Percentiles rank a stretch among this genome's conserved stretches.
Evolutionary conservation across 1,140 invertebrate species (phyloP).

Genomic region (Acromyrmex echinatior): DNA sequence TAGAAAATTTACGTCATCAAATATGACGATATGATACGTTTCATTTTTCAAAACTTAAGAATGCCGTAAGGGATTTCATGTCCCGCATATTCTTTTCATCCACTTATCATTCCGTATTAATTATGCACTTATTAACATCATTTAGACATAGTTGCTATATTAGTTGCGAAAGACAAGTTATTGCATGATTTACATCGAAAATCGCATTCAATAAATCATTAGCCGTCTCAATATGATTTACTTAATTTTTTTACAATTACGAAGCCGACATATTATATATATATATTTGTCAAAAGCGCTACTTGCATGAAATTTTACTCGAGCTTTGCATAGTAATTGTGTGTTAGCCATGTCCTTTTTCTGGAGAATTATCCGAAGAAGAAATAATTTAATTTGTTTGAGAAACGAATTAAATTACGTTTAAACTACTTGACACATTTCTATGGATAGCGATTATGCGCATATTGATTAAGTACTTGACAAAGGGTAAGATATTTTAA

Average conservation of each 20-base stretch:
- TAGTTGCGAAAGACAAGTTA: conserved; percentile 7
- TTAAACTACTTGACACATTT: neutral
- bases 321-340: conserved; percentile 33
- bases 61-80: conserved; percentile 12
- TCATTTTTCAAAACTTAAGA: conserved; percentile 31
- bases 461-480: neutral
- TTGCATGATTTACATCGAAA: neutral
- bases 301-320: conserved; percentile 44
- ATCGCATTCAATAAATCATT: conserved; percentile 28
- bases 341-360: conserved; percentile 58
- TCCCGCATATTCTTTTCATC: neutral
- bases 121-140: conserved; percentile 5
- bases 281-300: neutral
- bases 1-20: conserved; percentile 9
- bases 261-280: too few relatives aligned
- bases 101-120: neutral
- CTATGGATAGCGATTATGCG: neutral
- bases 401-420: neutral
- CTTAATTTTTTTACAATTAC: neutral
- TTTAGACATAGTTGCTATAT: conserved; percentile 7
- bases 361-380: neutral
- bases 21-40: neutral
- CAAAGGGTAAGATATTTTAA: neutral
- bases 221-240: neutral
- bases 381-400: neutral